These are phyloP conservation scores for Pseudoatta argentina DNA, from an alignment of 1,140 invertebrate genomes.

Conservation along the genomic window DNA sequence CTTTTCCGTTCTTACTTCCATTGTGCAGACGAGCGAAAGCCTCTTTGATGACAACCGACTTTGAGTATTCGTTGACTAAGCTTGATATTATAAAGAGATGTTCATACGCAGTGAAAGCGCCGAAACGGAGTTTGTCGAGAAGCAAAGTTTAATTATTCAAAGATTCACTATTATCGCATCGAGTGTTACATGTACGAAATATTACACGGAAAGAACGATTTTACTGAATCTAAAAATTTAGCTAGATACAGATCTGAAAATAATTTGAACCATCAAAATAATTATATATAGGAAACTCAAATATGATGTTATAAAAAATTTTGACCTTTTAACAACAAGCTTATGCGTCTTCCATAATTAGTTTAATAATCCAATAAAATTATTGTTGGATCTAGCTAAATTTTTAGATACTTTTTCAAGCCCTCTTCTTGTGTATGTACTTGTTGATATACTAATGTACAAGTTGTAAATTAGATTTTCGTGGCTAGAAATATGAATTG, in stretches of 20 bases:
- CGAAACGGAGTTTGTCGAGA: slow-evolving; percentile 25
- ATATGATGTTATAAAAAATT: too few relatives aligned
- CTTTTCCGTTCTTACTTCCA: background rate
- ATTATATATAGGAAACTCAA: too few relatives aligned
- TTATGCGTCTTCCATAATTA: too few relatives aligned
- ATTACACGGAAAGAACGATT: too few relatives aligned
- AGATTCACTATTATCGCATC: slow-evolving; percentile 28
- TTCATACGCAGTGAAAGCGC: slow-evolving; percentile 22
- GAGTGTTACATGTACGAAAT: background rate
- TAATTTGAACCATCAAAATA: too few relatives aligned
- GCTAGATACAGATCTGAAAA: too few relatives aligned
- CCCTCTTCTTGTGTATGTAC: background rate
- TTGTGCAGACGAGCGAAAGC: slow-evolving; percentile 16
- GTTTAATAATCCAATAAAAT: too few relatives aligned
- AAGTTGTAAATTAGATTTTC: background rate
- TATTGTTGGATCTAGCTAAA: too few relatives aligned
- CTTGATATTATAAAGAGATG: slow-evolving; percentile 25
- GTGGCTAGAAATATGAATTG: background rate
- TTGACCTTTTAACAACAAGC: too few relatives aligned
- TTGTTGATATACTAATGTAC: background rate
- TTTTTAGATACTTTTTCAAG: too few relatives aligned
- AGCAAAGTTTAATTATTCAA: slow-evolving; percentile 55
- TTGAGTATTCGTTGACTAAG: slow-evolving; percentile 51
- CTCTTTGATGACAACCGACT: slow-evolving; percentile 36
- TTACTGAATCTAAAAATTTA: too few relatives aligned